Conservation (phyloP, 2,797 vertebrate species). For the Hephaestus fuliginosus region DNA sequence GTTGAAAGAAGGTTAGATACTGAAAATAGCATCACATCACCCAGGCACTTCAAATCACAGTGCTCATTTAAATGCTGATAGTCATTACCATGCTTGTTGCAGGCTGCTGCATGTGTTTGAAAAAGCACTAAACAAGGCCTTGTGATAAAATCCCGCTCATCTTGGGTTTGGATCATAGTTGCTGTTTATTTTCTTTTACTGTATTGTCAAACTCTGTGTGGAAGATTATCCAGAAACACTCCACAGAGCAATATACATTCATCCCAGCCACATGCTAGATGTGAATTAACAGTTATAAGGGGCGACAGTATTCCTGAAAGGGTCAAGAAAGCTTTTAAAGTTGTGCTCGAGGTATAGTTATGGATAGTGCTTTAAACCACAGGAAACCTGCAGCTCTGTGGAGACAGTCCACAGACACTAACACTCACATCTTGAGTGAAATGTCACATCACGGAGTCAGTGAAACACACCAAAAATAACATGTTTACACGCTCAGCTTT, state of each 20-base stretch:
- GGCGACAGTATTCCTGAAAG: background rate
- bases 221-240: constrained; percentile 18
- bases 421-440: constrained; percentile 23
- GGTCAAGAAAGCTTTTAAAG: constrained; percentile 49
- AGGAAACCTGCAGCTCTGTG: constrained; percentile 14
- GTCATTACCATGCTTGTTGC: background rate
- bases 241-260: background rate
- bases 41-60: background rate
- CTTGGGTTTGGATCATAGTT: background rate
- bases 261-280: background rate
- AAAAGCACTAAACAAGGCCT: background rate
- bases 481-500: constrained; percentile 36
- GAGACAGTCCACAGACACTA: background rate
- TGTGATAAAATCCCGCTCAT: background rate
- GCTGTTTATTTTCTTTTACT: background rate
- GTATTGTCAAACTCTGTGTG: background rate
- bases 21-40: background rate
- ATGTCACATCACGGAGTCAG: constrained; percentile 29
- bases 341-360: constrained; percentile 2
- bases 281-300: background rate
- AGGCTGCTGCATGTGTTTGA: background rate
- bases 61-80: background rate
- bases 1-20: background rate
- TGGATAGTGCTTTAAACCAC: constrained; percentile 15
- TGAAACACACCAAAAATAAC: constrained; percentile 47